Conservation (phyloP, 2,113 vertebrate genomes). For the Cyanoderma ruficeps region DNA sequence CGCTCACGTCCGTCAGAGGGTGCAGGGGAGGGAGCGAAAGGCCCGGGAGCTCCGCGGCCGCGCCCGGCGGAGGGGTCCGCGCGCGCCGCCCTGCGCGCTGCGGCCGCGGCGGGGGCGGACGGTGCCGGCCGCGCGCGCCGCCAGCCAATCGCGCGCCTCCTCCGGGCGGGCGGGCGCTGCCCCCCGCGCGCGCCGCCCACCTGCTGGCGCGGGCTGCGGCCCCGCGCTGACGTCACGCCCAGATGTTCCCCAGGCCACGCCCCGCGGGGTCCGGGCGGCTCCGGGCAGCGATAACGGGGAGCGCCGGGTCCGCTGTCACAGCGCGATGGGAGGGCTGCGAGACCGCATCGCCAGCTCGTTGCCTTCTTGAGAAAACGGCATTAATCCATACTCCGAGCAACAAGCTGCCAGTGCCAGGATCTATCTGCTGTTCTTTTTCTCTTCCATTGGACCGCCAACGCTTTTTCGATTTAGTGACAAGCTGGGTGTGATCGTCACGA, state of each 20-base stretch:
- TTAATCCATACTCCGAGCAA: not conserved
- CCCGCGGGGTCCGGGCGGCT: conserved; percentile 66
- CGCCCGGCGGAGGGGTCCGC: too few relatives aligned
- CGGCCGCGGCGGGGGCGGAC: too few relatives aligned
- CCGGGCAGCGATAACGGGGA: conserved; percentile 64
- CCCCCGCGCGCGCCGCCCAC: conserved; percentile 37
- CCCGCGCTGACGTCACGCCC: conserved; percentile 72
- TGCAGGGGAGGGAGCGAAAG: not conserved
- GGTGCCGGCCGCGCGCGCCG: too few relatives aligned
- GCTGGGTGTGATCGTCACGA: conserved; percentile 54
- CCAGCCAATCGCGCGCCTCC: too few relatives aligned
- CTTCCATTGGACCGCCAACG: conserved; percentile 19
- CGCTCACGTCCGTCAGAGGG: not conserved
- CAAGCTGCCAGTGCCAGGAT: conserved; percentile 28
- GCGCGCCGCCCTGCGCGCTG: too few relatives aligned
- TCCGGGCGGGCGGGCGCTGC: not conserved
- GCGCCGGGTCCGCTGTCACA: conserved; percentile 54
- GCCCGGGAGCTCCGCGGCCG: not conserved
- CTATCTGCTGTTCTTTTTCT: not conserved
- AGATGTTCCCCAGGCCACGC: conserved; percentile 74
- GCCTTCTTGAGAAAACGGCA: not conserved
- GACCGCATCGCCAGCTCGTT: not conserved
- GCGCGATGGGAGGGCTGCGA: conserved; percentile 51
- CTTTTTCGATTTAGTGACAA: conserved; percentile 35
- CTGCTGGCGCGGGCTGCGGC: conserved; percentile 67